Percentiles rank a stretch among this genome's conserved stretches.
Conservation (phyloP, 1,140 invertebrate species). For the Lerema accius region DNA sequence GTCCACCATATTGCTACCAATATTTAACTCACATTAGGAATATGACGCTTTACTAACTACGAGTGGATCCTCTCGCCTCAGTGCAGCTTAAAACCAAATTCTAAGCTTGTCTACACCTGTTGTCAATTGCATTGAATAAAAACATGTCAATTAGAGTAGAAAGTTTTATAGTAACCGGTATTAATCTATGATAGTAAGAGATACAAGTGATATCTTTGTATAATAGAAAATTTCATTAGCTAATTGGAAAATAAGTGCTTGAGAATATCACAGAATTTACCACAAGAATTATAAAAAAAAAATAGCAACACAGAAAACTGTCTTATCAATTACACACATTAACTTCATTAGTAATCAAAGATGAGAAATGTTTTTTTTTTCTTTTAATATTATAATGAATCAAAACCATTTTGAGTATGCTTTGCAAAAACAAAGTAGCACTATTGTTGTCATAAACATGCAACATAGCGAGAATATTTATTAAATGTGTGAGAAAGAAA, state of each 20-base stretch:
- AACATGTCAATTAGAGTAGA: slow-evolving; percentile 34
- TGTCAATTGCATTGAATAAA: slow-evolving; percentile 53
- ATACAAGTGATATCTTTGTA: too few species aligned
- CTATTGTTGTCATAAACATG: background rate
- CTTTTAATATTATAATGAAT: too few species aligned
- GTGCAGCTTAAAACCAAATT: slow-evolving; percentile 52
- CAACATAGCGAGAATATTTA: background rate
- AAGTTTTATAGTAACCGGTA: background rate
- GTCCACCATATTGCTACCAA: slow-evolving; percentile 38
- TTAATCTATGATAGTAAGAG: background rate
- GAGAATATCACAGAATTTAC: background rate
- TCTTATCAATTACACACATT: background rate
- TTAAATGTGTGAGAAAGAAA: background rate
- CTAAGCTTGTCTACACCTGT: slow-evolving; percentile 52
- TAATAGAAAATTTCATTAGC: too few species aligned
- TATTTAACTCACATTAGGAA: slow-evolving; percentile 59
- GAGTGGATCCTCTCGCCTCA: slow-evolving; percentile 41
- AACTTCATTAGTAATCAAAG: background rate
- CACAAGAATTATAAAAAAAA: background rate
- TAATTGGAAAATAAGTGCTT: background rate
- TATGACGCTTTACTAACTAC: slow-evolving; percentile 41
- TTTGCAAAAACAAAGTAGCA: background rate
- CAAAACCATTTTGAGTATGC: too few species aligned
- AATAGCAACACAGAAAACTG: background rate
- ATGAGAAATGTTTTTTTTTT: background rate